Evolutionary conservation across 2,113 vertebrate genomes (phyloP).

Genomic region (Pica pica): DNA sequence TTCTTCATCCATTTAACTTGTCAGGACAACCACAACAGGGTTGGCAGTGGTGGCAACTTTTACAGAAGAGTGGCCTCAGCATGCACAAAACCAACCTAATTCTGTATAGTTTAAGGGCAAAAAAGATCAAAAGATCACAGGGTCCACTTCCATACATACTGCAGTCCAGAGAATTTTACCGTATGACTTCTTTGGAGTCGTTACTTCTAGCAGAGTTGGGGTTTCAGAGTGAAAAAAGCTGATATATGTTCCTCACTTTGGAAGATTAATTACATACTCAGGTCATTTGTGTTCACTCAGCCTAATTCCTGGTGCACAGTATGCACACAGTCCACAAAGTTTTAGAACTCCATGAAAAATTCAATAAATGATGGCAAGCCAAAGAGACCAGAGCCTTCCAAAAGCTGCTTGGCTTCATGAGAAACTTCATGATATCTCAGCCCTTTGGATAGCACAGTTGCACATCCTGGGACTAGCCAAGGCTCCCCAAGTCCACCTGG

Average conservation of each 20-base stretch:
- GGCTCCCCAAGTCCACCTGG: background rate
- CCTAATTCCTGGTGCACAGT: background rate
- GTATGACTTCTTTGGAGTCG: background rate
- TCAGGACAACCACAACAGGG: background rate
- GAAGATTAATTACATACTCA: background rate
- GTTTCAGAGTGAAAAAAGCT: background rate
- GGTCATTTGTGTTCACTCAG: background rate
- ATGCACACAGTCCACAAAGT: background rate
- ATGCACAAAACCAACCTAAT: background rate
- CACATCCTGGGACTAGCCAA: background rate
- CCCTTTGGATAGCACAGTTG: background rate
- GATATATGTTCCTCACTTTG: background rate
- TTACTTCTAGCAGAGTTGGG: background rate
- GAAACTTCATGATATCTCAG: background rate
- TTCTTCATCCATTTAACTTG: background rate
- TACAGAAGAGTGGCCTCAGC: background rate
- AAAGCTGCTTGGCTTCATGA: background rate
- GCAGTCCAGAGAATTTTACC: background rate
- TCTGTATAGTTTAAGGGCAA: background rate
- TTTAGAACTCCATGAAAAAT: background rate
- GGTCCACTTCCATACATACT: background rate
- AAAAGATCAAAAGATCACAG: background rate
- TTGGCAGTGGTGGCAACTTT: background rate
- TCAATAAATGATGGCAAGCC: background rate
- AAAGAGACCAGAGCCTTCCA: background rate